Evolutionary conservation across 2,113 vertebrate genomes (phyloP), one percentile per base, ranked within the genome.

Genomic region (Peromyscus maniculatus): DNA sequence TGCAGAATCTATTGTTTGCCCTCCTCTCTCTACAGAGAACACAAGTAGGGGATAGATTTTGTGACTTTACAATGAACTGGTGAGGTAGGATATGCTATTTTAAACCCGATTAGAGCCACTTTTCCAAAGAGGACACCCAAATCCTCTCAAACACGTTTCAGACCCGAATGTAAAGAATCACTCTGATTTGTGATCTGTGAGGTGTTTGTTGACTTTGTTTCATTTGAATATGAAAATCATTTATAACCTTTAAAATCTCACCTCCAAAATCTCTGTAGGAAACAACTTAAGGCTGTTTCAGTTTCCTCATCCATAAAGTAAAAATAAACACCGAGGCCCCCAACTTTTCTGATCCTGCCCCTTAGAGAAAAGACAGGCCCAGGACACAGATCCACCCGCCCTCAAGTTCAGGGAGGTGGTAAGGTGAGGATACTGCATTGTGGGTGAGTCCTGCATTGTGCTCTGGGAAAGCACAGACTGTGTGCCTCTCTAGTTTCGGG

Each of bases 241-340:
- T 95, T 95, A 84, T 16, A 39, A 8, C 43, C 33, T 92, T 80
- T 66, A 52, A 28, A 77, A 52, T 80, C n/a, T 87, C n/a, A 80
- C 22, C 33, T 83, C 79, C 75, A 71, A 80, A 33, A 78, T 36
- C 31, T 72, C 31, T 94, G 36, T 83, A 49, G 86, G 46, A 93
- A 78, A 89, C n/a, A 84, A 88, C 28, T 67, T 87, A 92, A 96
- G 83, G 55, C 36, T 49, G 49, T 91, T 78, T 93, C 75, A 59
- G 21, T 71, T 79, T 92, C 52, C 22, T 72, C 31, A 77, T 49
- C 39, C 71, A 83, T 31, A 86, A 86, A 94, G 52, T 91, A 39
- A 97, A 96, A 89, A 87, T n/a, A 83, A 77, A 77, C 83, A 87
- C 26, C 55, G 96, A 91, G 43, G 49, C 4, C 91, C 75, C 74